Base-by-base conservation (phyloP, 2,797 vertebrate species). In the Huso huso region DNA sequence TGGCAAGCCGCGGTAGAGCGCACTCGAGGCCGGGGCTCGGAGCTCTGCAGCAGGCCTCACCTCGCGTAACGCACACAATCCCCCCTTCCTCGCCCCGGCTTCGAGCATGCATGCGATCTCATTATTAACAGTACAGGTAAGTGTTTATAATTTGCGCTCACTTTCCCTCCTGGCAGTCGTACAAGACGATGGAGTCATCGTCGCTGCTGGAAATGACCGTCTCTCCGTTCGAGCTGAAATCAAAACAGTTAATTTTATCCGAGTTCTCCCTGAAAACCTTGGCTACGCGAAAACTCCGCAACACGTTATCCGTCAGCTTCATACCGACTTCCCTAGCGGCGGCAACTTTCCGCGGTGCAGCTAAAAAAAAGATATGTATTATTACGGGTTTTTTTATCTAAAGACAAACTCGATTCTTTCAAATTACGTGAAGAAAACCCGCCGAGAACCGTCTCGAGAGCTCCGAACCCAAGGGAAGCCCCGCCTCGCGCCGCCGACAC, bases 81-180 rank as follows among this genome's bases (percentile, higher is more conserved):
- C 51, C 37, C 8, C 7, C 18, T 23, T 49, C 50, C 63, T 60
- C 15, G 51, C 67, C 67, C 1, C 48, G 8, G 10, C 18, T 23
- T 12, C 15, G 3, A 23, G 15, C 10, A 7, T 6, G 61, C 23
- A 10, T 2, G 62, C 23, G 23, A 37, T 18, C 1, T 1, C 15
- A 18, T 18, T 37, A 37, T 37, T 2, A 37, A 37, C 23, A 37
- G 2, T 2, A 4, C 2, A 37, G 61, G 61, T 10, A 12, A 49
- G 48, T 8, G 61, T 4, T 7, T 8, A 13, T 13, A 8, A 48
- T 3, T 10, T 7, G 6, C 68, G 86, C 96, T 95, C 89, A 99
- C 96, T 98, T 99, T 79, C 96, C 96, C 88, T 99, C 96, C 77
- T 98, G 96, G 83, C 96, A 99, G 83, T 99, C 96, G 65, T 98